Evolutionary conservation across 2,888 invertebrate genomes (phyloP), one percentile per base, ranked within the genome.

Genomic region (Machimus rusticus): DNA sequence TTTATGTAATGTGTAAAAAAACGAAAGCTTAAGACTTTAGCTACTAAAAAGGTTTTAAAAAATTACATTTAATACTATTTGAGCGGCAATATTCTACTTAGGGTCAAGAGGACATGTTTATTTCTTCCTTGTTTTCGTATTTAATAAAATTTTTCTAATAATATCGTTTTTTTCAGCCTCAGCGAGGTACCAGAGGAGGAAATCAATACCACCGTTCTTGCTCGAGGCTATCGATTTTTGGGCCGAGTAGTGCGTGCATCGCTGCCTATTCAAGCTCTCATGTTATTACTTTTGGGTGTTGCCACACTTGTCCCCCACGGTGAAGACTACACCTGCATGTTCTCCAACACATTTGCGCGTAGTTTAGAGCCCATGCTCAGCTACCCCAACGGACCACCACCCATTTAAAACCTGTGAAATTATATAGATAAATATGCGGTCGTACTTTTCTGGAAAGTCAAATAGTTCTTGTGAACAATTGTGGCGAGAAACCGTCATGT

Each of bases 371-470:
- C 99, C 74, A 96, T 98, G 93, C 94, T 99, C 90, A 95, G 96
- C 88, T 99, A 98, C 93, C 96, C 97, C 31, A 96, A 98, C 92
- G 98, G 99, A 89, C 98, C 98, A 81, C 99, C 99, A 88, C 99
- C 99, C 86, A 95, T 97, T 88, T 98, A 96, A 93, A 90, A 78
- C 43, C 9, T 28, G 14, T 28, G 66, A 66, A 66, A 66, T 12
- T 28, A 66, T 12, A 66, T 19, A 46, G 43, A 82, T 31, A 57
- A 31, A 46, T 16, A 31, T 57, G 28, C 55, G 57, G 31, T 28
- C 37, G 31, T 51, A 55, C 51, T 34, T 39, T 82, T 82, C 19
- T 31, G 19, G 55, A 66, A 31, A 55, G 51, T 55, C 46, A 23
- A 46, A 79, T 37, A 28, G 66, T 66, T 66, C 66, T 23, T 19